These are phyloP conservation scores for Ochropleura leucogaster DNA, from an alignment of 2,888 invertebrate genomes.

Conservation along the genomic window DNA sequence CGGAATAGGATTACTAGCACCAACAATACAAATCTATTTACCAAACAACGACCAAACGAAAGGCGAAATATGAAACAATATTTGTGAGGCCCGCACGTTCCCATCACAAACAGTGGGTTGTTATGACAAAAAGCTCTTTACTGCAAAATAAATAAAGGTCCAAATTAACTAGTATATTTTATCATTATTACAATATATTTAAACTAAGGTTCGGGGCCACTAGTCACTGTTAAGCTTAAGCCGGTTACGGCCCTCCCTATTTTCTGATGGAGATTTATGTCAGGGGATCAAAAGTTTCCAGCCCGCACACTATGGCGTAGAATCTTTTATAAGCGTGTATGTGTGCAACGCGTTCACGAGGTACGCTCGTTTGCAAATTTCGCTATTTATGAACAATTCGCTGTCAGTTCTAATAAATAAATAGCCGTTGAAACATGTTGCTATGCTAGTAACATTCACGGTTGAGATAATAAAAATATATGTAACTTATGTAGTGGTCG, in stretches of 20 bases:
- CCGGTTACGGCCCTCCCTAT: conserved; percentile 90
- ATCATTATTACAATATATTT: conserved; percentile 90
- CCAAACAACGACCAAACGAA: conserved; percentile 76
- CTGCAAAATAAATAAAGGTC: conserved; percentile 84
- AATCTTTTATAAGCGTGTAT: conserved; percentile 60
- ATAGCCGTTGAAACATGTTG: conserved; percentile 70
- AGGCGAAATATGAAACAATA: conserved; percentile 87
- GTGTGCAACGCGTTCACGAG: conserved; percentile 65
- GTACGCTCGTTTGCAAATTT: conserved; percentile 77
- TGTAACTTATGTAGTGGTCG: conserved; percentile 76
- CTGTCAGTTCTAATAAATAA: conserved; percentile 82
- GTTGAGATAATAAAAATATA: conserved; percentile 79
- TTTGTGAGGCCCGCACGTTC: conserved; percentile 78
- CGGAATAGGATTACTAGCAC: conserved; percentile 82
- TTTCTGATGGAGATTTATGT: conserved; percentile 91
- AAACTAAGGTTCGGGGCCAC: conserved; percentile 87
- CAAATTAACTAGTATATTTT: conserved; percentile 88
- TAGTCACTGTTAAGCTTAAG: conserved; percentile 90
- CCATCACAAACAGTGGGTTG: conserved; percentile 76
- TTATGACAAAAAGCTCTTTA: conserved; percentile 85
- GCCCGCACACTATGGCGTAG: conserved; percentile 78
- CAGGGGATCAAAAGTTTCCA: conserved; percentile 90
- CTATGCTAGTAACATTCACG: conserved; percentile 69
- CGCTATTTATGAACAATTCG: conserved; percentile 78
- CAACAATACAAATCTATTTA: conserved; percentile 86